Evolutionary conservation across 2,113 vertebrate genomes (phyloP).

Genomic region (Neofelis nebulosa): DNA sequence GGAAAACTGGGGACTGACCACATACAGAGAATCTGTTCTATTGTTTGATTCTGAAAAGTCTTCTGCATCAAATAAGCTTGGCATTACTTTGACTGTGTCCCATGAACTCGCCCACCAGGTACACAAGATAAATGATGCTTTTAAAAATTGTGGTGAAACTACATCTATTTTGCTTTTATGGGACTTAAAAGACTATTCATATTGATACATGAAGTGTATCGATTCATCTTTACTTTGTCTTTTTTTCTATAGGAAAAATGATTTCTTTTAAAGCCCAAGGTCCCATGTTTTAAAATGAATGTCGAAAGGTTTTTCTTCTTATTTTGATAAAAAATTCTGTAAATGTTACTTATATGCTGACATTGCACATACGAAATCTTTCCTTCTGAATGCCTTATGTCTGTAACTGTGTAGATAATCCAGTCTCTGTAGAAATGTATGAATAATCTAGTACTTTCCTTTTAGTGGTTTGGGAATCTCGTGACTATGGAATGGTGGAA

Average conservation of each 20-base stretch:
- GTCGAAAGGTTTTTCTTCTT: not conserved
- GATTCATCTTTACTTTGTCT: not conserved
- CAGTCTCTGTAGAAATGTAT: not conserved
- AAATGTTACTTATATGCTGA: not conserved
- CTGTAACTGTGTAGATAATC: not conserved
- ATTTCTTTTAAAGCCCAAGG: not conserved
- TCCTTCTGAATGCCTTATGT: not conserved
- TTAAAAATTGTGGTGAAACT: not conserved
- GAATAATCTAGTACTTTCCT: slow-evolving; percentile 29
- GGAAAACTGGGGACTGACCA: slow-evolving; percentile 91
- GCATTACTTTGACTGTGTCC: slow-evolving; percentile 85
- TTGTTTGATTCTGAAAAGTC: slow-evolving; percentile 86
- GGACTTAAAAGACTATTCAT: not conserved
- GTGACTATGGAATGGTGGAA: slow-evolving; percentile 94
- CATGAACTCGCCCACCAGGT: slow-evolving; percentile 91
- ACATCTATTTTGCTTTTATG: not conserved
- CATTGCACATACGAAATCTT: not conserved
- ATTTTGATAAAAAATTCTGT: not conserved
- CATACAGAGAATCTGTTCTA: slow-evolving; percentile 85
- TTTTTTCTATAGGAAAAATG: not conserved
- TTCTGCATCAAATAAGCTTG: slow-evolving; percentile 84
- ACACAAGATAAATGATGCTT: not conserved
- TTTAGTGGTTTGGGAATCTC: slow-evolving; percentile 91
- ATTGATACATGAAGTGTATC: not conserved
- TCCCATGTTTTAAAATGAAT: slow-evolving; percentile 13